These are phyloP conservation scores for Thecophora atra DNA, from an alignment of 2,888 invertebrate genomes.

Conservation along the genomic window DNA sequence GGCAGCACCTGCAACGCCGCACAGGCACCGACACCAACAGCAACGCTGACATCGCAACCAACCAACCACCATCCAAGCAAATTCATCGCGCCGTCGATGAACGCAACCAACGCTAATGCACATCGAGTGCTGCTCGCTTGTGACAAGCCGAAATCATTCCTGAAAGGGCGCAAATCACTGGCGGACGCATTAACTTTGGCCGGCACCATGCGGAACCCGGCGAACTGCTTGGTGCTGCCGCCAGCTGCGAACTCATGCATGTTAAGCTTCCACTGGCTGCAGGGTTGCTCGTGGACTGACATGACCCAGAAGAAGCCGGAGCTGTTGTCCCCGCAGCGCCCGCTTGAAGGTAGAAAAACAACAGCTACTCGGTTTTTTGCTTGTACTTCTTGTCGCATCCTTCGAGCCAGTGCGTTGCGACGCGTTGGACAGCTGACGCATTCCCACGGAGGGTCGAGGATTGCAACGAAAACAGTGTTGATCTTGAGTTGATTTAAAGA, in stretches of 20 bases:
- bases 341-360: neutral
- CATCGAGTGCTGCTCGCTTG: conserved; percentile 23
- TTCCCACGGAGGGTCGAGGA: conserved; percentile 35
- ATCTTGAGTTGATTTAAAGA: too few relatives aligned
- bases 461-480: neutral
- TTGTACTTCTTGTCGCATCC: conserved; percentile 42
- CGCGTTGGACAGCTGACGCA: conserved; percentile 39
- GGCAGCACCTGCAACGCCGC: conserved; percentile 41
- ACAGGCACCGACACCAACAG: conserved; percentile 20
- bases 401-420: neutral
- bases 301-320: conserved; percentile 30
- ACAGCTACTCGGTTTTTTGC: conserved; percentile 23
- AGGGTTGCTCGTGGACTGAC: conserved; percentile 42
- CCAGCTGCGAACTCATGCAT: conserved; percentile 14
- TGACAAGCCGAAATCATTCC: conserved; percentile 28
- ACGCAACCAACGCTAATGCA: conserved; percentile 29
- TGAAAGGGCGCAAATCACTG: conserved; percentile 54
- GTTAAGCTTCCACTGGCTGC: conserved; percentile 7
- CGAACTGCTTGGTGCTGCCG: conserved; percentile 1
- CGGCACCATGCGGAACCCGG: conserved; percentile 6
- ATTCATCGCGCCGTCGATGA: neutral
- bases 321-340: conserved; percentile 1
- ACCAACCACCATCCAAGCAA: conserved; percentile 27
- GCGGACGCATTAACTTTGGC: conserved; percentile 61
- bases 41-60: conserved; percentile 40